These are phyloP conservation scores for Diachasmimorpha longicaudata DNA, from an alignment of 1,140 invertebrate genomes.

Conservation along the genomic window DNA sequence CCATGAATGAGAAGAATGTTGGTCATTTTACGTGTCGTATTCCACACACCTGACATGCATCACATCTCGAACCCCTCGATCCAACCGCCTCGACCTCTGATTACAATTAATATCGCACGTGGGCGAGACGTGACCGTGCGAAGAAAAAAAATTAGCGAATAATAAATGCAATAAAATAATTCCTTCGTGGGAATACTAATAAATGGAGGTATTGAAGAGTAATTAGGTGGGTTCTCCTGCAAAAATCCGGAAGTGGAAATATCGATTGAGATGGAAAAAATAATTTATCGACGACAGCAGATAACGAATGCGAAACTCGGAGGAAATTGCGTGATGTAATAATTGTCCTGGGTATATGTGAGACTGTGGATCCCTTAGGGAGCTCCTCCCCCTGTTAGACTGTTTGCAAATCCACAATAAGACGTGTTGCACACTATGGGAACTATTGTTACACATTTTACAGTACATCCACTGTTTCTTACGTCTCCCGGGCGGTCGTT, in stretches of 20 bases:
- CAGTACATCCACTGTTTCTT: slow-evolving; percentile 48
- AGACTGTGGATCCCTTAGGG: slow-evolving; percentile 31
- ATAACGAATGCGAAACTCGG: slow-evolving; percentile 34
- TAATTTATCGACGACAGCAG: background rate
- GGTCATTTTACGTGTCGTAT: slow-evolving; percentile 26
- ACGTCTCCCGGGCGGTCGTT: slow-evolving; percentile 35
- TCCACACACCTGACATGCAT: background rate
- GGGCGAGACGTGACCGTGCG: too few species aligned
- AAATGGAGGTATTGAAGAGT: too few species aligned
- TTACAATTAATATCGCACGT: too few species aligned
- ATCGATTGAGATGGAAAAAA: background rate
- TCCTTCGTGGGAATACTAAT: too few species aligned
- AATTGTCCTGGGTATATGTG: slow-evolving; percentile 53
- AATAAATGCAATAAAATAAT: too few species aligned
- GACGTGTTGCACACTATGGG: slow-evolving; percentile 57
- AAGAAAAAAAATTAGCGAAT: too few species aligned
- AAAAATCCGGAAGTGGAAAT: background rate
- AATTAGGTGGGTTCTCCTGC: too few species aligned
- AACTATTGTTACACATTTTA: slow-evolving; percentile 63
- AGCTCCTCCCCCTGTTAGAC: background rate
- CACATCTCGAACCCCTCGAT: background rate
- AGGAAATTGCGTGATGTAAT: slow-evolving; percentile 62
- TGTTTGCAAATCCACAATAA: slow-evolving; percentile 50
- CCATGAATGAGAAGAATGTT: slow-evolving; percentile 36
- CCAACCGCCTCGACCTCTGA: background rate